Evolutionary conservation across 2,113 vertebrate genomes (phyloP), one percentile per base, ranked within the genome.

Genomic region (Tyrannus savana): DNA sequence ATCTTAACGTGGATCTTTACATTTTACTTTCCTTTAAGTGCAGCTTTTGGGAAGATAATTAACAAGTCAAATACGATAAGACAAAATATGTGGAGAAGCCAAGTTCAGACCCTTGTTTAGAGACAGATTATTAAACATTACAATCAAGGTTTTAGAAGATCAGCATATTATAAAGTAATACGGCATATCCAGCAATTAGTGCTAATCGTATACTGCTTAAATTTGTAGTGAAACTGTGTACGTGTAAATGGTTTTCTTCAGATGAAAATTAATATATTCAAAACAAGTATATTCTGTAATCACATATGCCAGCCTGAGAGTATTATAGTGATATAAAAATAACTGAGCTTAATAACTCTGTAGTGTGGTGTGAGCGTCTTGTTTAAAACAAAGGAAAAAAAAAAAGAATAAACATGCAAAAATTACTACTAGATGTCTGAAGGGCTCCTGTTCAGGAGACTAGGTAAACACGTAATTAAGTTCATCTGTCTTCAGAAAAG

Each of bases 81-180:
- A 41, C 67, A 69, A 73, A 91, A 59, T 55, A 42, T 41, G 47
- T 8, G 4, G 41, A 91, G 63, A 77, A 77, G 37, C 41, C 1
- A 42, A 94, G 42, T 89, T 96, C 55, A 93, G 71, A 76, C 37
- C 2, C 0, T 68, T 77, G 59, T 88, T 94, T 59, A 91, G 50
- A 78, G 78, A 83, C 50, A 93, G 89, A 91, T 87, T 93, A 90
- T 87, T 85, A 89, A 91, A 93, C 84, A 88, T 91, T 87, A 55
- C 59, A 73, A 17, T 62, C 52, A 58, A 85, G 44, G 49, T 82
- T 97, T 93, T 89, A 85, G 91, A 87, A 83, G 66, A 95, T 93
- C 59, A 87, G 37, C n/a, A 24, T 73, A 69, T 79, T 91, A 79
- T 74, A 58, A 12, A 46, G 66, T 94, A 73, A 73, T 62, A 64